Evolutionary conservation across 1,140 invertebrate species (phyloP).

Genomic region (Scaptodrosophila lebanonensis): DNA sequence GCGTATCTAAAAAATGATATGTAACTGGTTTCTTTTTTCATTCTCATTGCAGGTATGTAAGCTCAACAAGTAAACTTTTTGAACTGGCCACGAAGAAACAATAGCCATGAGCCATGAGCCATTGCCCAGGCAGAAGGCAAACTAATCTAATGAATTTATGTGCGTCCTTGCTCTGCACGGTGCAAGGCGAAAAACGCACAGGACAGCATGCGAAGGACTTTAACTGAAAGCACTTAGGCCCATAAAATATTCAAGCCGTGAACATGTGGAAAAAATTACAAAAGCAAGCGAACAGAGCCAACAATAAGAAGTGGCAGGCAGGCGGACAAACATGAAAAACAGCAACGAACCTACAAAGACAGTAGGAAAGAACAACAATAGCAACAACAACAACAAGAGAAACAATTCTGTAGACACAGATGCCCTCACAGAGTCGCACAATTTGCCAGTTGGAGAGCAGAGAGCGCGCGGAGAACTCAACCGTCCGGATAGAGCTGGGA

Average conservation of each 20-base stretch:
- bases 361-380: constrained; percentile 12
- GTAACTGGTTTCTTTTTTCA: background rate
- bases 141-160: constrained; percentile 69
- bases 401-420: constrained; percentile 5
- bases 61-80: background rate
- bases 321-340: constrained; percentile 35
- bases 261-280: constrained; percentile 71
- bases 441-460: constrained; percentile 42
- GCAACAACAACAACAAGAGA: background rate
- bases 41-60: constrained; percentile 17
- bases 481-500: background rate
- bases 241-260: constrained; percentile 72
- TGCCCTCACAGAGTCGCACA: constrained; percentile 26
- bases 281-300: constrained; percentile 24
- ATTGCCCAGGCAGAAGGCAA: constrained; percentile 3
- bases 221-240: constrained; percentile 71
- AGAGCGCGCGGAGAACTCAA: no score
- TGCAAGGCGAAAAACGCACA: constrained; percentile 56
- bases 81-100: constrained; percentile 30
- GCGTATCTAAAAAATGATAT: background rate
- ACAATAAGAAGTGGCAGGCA: constrained; percentile 34
- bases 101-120: constrained; percentile 12
- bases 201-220: constrained; percentile 46
- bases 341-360: background rate
- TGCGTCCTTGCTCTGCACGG: constrained; percentile 33